phyloP scores from a whole-genome alignment of 2,797 vertebrate species.

The Danio tinwini region DNA sequence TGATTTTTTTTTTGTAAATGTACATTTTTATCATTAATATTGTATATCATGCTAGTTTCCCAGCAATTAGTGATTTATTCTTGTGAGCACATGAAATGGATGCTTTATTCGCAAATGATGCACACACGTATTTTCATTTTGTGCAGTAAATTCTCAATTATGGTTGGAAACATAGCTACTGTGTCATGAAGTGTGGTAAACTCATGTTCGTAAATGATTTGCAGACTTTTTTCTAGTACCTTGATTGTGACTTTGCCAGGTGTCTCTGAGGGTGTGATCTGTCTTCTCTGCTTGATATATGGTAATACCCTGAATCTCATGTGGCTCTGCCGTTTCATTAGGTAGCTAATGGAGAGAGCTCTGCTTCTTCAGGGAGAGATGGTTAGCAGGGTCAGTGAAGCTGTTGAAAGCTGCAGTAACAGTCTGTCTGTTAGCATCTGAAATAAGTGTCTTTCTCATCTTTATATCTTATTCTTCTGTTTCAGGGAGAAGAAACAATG shows the following conservation, averaged over 20 bases:
- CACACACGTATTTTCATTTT: too few species aligned
- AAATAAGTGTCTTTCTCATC: background rate
- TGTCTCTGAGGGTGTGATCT: constrained; percentile 19
- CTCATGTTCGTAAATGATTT: background rate
- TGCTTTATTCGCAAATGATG: too few species aligned
- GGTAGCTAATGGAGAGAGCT: constrained; percentile 37
- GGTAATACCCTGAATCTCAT: constrained; percentile 20
- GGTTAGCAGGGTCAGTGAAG: constrained; percentile 28
- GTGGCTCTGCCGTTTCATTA: constrained; percentile 39
- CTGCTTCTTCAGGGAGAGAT: background rate
- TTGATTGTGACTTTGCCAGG: background rate
- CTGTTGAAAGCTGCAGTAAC: constrained; percentile 26
- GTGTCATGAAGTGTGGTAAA: background rate
- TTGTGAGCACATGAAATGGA: too few species aligned
- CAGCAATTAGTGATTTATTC: too few species aligned
- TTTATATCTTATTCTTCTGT: constrained; percentile 2
- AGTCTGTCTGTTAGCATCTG: background rate
- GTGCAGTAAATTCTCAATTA: too few species aligned
- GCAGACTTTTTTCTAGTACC: constrained; percentile 8
- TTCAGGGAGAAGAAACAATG: constrained; percentile 88
- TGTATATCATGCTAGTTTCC: too few species aligned
- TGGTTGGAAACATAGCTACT: background rate
- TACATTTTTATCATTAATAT: too few species aligned
- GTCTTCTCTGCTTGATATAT: constrained; percentile 26
- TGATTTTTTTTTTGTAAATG: too few species aligned